These are phyloP conservation scores for Fissipunctia ypsillon DNA, from an alignment of 2,888 invertebrate genomes.

Conservation along the genomic window DNA sequence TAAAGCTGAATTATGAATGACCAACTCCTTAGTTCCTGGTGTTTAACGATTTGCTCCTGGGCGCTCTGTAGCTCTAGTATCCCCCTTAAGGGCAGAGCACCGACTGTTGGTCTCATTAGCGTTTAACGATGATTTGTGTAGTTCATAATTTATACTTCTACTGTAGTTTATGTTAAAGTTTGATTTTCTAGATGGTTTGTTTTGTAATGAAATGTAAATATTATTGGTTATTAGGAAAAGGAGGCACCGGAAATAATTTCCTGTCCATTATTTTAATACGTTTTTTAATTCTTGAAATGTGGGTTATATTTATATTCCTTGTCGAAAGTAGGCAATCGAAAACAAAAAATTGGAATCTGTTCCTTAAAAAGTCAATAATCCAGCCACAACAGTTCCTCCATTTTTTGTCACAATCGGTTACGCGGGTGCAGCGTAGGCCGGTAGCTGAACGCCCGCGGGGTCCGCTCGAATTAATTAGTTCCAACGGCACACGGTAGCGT, in stretches of 20 bases:
- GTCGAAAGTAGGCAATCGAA: too few relatives aligned
- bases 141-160: conserved; percentile 53
- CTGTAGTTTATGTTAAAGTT: conserved; percentile 33
- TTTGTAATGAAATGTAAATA: neutral
- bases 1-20: conserved; percentile 71
- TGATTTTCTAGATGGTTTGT: conserved; percentile 21
- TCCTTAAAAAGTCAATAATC: neutral
- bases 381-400: neutral
- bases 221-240: neutral
- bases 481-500: conserved; percentile 55
- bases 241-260: neutral
- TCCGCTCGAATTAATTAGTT: conserved; percentile 68
- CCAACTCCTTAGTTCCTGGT: conserved; percentile 54
- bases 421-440: conserved; percentile 64
- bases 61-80: conserved; percentile 36
- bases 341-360: too few relatives aligned
- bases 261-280: neutral
- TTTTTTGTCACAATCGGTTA: conserved; percentile 45
- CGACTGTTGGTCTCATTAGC: conserved; percentile 60
- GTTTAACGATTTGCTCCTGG: conserved; percentile 61
- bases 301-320: neutral
- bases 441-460: conserved; percentile 66
- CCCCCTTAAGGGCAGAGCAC: conserved; percentile 58
- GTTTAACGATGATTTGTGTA: conserved; percentile 59
- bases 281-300: neutral